phyloP scores from a whole-genome alignment of 2,797 vertebrate species.

The Rachycentron canadum region DNA sequence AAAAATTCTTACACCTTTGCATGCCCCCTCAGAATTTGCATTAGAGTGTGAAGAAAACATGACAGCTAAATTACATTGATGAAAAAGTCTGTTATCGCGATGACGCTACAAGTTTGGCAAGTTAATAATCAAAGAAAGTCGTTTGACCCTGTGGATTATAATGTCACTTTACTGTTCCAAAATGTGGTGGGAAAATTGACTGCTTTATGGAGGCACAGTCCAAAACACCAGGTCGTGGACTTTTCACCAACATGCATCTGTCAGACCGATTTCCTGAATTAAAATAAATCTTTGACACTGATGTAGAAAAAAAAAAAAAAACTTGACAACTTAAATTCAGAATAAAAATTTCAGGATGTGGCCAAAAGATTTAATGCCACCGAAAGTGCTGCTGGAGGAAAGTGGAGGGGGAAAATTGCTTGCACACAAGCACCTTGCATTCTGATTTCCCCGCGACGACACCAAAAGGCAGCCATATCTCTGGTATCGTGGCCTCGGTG shows the following conservation, averaged over 20 bases:
- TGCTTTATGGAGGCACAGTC: background rate
- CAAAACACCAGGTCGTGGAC: background rate
- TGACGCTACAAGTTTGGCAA: background rate
- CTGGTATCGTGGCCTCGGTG: background rate
- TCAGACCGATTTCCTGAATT: background rate
- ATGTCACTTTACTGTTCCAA: background rate
- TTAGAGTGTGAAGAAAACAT: background rate
- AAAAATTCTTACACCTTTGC: background rate
- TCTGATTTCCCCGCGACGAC: conserved; percentile 7
- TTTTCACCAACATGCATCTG: background rate
- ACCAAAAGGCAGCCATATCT: background rate
- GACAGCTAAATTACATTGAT: background rate
- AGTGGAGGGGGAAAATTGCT: background rate
- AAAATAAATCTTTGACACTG: background rate
- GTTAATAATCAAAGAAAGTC: conserved; percentile 11
- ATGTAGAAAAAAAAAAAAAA: background rate
- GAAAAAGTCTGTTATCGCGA: conserved; percentile 16
- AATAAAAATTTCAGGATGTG: background rate
- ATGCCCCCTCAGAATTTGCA: background rate
- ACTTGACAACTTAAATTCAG: background rate
- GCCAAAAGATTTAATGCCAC: background rate
- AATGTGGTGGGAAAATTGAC: background rate
- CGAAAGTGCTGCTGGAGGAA: background rate
- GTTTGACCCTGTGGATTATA: background rate
- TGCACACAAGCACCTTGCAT: background rate